phyloP scores from a whole-genome alignment of 2,113 vertebrate genomes.

The Paramisgurnus dabryanus region DNA sequence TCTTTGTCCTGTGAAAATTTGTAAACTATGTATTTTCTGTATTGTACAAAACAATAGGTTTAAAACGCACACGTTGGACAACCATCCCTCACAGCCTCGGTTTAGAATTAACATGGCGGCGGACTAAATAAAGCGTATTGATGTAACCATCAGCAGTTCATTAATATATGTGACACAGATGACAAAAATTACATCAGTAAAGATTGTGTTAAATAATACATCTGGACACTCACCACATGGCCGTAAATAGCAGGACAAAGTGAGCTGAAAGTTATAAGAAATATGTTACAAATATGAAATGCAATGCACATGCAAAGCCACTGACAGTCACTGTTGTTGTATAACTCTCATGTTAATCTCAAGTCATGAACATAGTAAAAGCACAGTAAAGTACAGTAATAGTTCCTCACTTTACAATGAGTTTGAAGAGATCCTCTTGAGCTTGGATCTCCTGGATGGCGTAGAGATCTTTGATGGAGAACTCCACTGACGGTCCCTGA shows the following conservation, averaged over 20 bases:
- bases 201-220: not conserved
- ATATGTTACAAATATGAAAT: not conserved
- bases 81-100: no score
- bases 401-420: constrained; percentile 81
- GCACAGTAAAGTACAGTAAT: not conserved
- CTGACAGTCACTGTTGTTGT: no score
- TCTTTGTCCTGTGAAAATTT: no score
- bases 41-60: no score
- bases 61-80: no score
- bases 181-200: not conserved
- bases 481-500: constrained; percentile 81
- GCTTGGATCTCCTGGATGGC: constrained; percentile 96
- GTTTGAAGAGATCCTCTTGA: constrained; percentile 84
- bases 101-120: no score
- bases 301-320: no score
- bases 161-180: no score
- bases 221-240: constrained; percentile 83
- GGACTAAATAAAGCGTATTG: no score
- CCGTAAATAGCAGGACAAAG: constrained; percentile 96
- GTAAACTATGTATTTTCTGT: no score
- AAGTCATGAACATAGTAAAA: not conserved
- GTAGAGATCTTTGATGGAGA: constrained; percentile 95
- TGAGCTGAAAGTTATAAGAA: constrained; percentile 81
- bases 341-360: no score
- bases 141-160: no score